Base-by-base conservation (phyloP, 2,888 invertebrate genomes). In the Clunio marinus region DNA sequence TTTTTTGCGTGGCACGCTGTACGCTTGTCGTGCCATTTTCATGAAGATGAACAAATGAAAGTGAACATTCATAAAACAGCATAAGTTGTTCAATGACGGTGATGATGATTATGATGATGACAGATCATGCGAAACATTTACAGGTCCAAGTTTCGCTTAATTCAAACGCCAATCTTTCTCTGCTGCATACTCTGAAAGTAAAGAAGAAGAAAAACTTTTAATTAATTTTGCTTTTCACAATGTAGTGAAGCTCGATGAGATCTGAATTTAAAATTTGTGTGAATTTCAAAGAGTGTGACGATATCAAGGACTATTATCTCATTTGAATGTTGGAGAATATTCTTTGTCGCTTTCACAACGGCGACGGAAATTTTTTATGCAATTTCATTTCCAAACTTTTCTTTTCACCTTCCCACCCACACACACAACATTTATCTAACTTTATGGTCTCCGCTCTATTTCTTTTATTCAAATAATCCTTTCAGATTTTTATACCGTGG, bases 21-120 rank as follows among this genome's bases (percentile, higher is more conserved):
- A 62, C n/a, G 62, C 62, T 62, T 62, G 62, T 37, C 37, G 62
- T 62, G 62, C 62, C 62, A 62, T 62, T 62, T 62, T 37, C 37
- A 41, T 37, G 41, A 25, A 37, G 41, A 41, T 5, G 41, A 41
- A 41, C 7, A 27, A 25, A 57, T n/a, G 57, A 25, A 27, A 15
- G 22, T 28, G 41, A 20, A 62, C 35, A 25, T 22, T 37, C 62
- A 62, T 41, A 41, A 41, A 62, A 25, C 62, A 37, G 62, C 62
- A 62, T 62, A 32, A 62, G 59, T 32, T 17, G 27, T 28, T 17
- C 59, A 15, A 32, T 17, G 17, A 10, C 17, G 17, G 10, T 17
- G 17, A 10, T 20, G 51, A 51, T 51, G 51, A 20, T 20, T n/a
- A 51, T 51, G 51, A 51, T 51, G 27, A 15, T 10, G 41, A 15